Evolutionary conservation across 1,140 invertebrate species (phyloP), one percentile per base, ranked within the genome.

Genomic region (Plodia interpunctella): DNA sequence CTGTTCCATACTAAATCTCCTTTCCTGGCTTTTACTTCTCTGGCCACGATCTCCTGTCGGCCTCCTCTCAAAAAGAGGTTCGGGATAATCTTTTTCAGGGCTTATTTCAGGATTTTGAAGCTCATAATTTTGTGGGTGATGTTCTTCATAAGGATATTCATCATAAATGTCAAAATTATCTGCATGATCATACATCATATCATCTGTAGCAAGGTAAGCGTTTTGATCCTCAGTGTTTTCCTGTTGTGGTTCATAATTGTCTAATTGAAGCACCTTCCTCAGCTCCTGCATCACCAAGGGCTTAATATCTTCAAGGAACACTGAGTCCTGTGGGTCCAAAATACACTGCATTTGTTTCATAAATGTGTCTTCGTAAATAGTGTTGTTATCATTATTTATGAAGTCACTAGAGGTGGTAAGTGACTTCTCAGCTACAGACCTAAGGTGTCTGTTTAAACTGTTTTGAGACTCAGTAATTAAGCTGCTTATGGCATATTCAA

Each of bases 261-360:
- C 55, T 20, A 88, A 57, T 60, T 86, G 77, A 13, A 89, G 69
- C 5, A 84, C 78, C 69, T 83, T 89, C 60, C 65, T 83, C 1
- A 89, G 63, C 62, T 87, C 85, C 30, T 82, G 84, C 77, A 89
- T 76, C 4, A 89, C 83, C 60, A 89, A 68, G n/a, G 87, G 87
- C 57, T 87, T 89, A 50, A 89, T 84, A 62, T 89, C 85, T 72
- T 87, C 83, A 52, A 89, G 70, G 18, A 88, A 65, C 25, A 89
- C 62, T 51, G 85, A 88, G 53, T 88, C 87, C 59, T 87, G 84
- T n/a, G 87, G 85, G 61, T 89, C 85, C 49, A 89, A 62, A 18
- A 89, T 76, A 64, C 80, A 80, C 56, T 89, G 87, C 87, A 89
- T 89, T 68, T 89, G 87, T 76, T 86, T 88, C 70, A 89, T 76